Evolutionary conservation across 2,888 invertebrate genomes (phyloP), one percentile per base, ranked within the genome.

Genomic region (Scaptomyza polygonia): DNA sequence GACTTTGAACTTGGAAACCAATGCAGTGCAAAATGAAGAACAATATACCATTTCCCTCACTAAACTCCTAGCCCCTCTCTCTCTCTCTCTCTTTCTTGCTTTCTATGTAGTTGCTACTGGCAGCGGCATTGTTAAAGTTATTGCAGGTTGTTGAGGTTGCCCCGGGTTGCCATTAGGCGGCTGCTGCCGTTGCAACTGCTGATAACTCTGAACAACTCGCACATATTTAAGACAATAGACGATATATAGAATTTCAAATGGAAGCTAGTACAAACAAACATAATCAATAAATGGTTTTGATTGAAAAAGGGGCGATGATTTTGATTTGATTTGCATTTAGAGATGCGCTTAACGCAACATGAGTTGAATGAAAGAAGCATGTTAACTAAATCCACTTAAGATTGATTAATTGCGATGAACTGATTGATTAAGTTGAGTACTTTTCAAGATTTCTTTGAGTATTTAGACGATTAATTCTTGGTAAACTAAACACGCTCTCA

Each of bases 1-100:
- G 67, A 65, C 54, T 61, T 74, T 63, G 64, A 68, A 68, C 62
- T 71, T 65, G 71, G n/a, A 55, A 57, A 25, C 44, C 30, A 43
- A 52, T 52, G 54, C 54, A 56, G 44, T 52, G 58, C 51, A 36
- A 53, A 40, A 53, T 40, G n/a, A n/a, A 29, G 9, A 36, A 27
- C n/a, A 42, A 34, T 34, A 34, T 34, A 34, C 12, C 5, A 6
- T 34, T 2, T 34, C 12, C 34, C 3, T n/a, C n/a, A 2, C 34
- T 6, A 5, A 9, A 6, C 39, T 29, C 16, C 1, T 30, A 11
- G 1, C 14, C 25, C 34, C n/a, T 29, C n/a, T 16, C 45, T 16
- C n/a, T 11, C 4, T 4, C 39, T 36, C 14, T 36, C 11, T 32
- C 32, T 11, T n/a, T 9, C 29, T 29, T 1, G 7, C 7, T 32